Conservation (phyloP, 1,140 invertebrate species). For the Aphelinus certus region DNA sequence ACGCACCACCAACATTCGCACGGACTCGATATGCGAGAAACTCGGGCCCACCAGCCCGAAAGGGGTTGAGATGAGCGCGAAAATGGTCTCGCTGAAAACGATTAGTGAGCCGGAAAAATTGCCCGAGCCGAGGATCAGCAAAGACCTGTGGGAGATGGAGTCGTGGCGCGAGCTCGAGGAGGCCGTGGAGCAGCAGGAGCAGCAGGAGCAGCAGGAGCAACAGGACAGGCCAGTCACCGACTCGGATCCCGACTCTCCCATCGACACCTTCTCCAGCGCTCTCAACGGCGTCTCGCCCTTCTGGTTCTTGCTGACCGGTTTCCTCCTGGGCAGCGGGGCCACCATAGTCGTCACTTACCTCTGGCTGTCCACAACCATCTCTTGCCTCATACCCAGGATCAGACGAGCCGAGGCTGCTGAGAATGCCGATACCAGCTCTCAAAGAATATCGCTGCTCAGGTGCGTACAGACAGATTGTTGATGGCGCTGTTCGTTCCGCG, state of each 20-base stretch:
- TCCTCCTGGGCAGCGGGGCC: slow-evolving; percentile 49
- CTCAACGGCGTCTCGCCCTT: slow-evolving; percentile 45
- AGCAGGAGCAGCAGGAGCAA: slow-evolving; percentile 11
- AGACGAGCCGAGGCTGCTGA: slow-evolving; percentile 34
- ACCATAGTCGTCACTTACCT: slow-evolving; percentile 53
- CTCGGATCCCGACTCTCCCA: background rate
- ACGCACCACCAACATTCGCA: background rate
- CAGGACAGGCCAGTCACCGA: background rate
- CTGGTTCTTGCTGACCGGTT: slow-evolving; percentile 53
- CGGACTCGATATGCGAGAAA: slow-evolving; percentile 18
- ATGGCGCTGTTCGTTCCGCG: too few relatives aligned
- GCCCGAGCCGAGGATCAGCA: background rate
- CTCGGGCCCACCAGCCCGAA: slow-evolving; percentile 1
- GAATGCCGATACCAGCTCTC: slow-evolving; percentile 42
- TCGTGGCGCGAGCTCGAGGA: slow-evolving; percentile 35
- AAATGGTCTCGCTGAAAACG: background rate
- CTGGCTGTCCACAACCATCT: slow-evolving; percentile 47
- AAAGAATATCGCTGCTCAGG: slow-evolving; percentile 50
- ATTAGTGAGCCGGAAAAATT: too few relatives aligned
- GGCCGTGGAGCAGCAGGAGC: slow-evolving; percentile 10
- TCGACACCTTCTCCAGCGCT: background rate
- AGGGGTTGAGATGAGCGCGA: slow-evolving; percentile 4
- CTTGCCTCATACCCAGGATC: slow-evolving; percentile 41
- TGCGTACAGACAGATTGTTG: background rate
- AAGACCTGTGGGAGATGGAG: slow-evolving; percentile 19